Conservation (phyloP, 2,888 invertebrate species). For the Lamellibrachia columna region DNA sequence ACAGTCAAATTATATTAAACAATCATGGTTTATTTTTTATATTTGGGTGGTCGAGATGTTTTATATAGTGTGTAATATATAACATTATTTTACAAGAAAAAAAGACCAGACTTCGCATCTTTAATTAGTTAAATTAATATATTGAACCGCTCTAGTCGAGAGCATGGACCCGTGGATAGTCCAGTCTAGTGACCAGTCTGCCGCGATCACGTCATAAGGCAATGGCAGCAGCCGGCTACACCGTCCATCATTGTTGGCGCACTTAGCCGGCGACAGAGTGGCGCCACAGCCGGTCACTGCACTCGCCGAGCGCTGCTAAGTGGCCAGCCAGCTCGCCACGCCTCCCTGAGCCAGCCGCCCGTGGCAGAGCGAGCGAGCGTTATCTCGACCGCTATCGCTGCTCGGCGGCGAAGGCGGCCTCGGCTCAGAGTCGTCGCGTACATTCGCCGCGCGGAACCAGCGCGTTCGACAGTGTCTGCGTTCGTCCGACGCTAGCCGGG, state of each 20-base stretch:
- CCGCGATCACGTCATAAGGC: background rate
- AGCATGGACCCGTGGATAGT: too few species aligned
- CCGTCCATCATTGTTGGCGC: conserved; percentile 7
- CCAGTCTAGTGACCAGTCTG: background rate
- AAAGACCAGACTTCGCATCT: background rate
- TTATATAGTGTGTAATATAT: background rate
- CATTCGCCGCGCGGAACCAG: background rate
- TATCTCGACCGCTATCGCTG: background rate
- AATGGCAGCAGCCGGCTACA: background rate
- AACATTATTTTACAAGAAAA: background rate
- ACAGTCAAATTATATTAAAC: background rate
- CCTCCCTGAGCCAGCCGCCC: background rate
- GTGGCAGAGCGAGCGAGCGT: background rate
- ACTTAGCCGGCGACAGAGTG: background rate
- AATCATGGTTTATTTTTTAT: background rate
- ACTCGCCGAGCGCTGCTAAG: background rate
- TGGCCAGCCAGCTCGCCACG: background rate
- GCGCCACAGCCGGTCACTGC: conserved; percentile 6
- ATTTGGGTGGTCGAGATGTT: background rate
- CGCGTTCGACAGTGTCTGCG: background rate
- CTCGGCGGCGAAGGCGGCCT: background rate
- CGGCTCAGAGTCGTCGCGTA: background rate
- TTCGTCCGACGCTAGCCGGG: background rate
- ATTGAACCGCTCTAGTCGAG: background rate
- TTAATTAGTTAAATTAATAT: background rate